phyloP scores from a whole-genome alignment of 1,140 invertebrate species.

The Onthophagus taurus region DNA sequence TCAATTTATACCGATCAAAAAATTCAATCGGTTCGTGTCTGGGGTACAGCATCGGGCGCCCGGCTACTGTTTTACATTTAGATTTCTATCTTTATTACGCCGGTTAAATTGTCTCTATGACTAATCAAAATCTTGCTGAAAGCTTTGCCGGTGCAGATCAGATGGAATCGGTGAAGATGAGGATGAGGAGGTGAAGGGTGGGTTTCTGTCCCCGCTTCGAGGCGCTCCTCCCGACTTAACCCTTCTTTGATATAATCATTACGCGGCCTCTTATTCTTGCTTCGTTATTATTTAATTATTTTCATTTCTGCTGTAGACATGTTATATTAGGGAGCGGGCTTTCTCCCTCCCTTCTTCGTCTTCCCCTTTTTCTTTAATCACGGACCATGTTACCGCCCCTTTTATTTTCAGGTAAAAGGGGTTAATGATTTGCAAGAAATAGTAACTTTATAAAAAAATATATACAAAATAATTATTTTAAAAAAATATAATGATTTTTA shows the following conservation, averaged over 20 bases:
- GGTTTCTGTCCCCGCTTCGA: not conserved
- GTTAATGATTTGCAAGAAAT: conserved; percentile 8
- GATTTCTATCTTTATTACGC: conserved; percentile 34
- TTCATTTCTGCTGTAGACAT: conserved; percentile 39
- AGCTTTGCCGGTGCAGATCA: conserved; percentile 22
- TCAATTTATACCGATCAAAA: conserved; percentile 33
- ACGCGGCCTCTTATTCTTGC: conserved; percentile 33
- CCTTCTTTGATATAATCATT: conserved; percentile 40
- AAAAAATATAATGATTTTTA: too few species aligned
- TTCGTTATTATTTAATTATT: conserved; percentile 42
- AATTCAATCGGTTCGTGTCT: too few species aligned
- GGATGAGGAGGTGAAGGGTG: too few species aligned
- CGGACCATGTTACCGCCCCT: too few species aligned
- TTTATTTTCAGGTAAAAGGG: not conserved
- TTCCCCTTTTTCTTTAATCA: too few species aligned
- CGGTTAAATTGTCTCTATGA: conserved; percentile 36
- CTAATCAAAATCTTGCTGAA: conserved; percentile 36
- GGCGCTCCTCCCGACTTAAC: conserved; percentile 23
- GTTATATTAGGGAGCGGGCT: conserved; percentile 16
- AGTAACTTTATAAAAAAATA: too few species aligned
- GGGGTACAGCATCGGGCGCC: conserved; percentile 15
- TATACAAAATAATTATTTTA: too few species aligned
- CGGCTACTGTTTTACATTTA: conserved; percentile 33
- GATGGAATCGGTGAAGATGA: too few species aligned
- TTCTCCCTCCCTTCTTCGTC: too few species aligned